phyloP scores from a whole-genome alignment of 2,888 invertebrate species.

The Alentia gelatinosa region DNA sequence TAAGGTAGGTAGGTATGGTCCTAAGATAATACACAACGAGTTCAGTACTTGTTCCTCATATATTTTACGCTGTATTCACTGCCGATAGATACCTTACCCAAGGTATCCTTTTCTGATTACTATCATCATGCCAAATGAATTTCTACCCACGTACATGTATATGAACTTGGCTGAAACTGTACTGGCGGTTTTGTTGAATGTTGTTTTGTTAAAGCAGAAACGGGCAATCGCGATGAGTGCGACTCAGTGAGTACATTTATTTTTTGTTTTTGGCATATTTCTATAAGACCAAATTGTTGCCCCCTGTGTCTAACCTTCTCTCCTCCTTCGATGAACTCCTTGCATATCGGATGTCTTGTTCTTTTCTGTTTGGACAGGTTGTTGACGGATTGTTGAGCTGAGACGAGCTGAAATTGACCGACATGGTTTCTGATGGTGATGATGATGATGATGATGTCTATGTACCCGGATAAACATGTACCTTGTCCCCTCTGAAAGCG shows the following conservation, averaged over 20 bases:
- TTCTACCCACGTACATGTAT: no score
- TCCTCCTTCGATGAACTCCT: not conserved
- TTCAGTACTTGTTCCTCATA: no score
- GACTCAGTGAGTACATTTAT: slow-evolving; percentile 43
- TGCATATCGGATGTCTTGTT: slow-evolving; percentile 52
- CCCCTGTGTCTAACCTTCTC: not conserved
- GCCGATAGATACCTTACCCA: no score
- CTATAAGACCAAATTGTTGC: not conserved
- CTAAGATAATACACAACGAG: no score
- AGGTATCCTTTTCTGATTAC: no score
- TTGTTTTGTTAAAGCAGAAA: slow-evolving; percentile 48
- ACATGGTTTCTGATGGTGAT: slow-evolving; percentile 25
- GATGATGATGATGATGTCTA: slow-evolving; percentile 45
- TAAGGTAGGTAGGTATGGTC: not conserved
- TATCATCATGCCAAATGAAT: no score
- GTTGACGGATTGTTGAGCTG: slow-evolving; percentile 51
- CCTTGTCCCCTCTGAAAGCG: no score
- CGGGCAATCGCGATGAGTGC: not conserved
- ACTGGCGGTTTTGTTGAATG: slow-evolving; percentile 11
- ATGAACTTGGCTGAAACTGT: no score
- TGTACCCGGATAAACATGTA: slow-evolving; percentile 15
- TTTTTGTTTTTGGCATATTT: not conserved
- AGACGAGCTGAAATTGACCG: not conserved
- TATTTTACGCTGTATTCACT: no score
- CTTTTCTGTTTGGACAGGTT: slow-evolving; percentile 49